Base-by-base conservation (phyloP, 2,113 vertebrate species). In the Siniperca chuatsi region DNA sequence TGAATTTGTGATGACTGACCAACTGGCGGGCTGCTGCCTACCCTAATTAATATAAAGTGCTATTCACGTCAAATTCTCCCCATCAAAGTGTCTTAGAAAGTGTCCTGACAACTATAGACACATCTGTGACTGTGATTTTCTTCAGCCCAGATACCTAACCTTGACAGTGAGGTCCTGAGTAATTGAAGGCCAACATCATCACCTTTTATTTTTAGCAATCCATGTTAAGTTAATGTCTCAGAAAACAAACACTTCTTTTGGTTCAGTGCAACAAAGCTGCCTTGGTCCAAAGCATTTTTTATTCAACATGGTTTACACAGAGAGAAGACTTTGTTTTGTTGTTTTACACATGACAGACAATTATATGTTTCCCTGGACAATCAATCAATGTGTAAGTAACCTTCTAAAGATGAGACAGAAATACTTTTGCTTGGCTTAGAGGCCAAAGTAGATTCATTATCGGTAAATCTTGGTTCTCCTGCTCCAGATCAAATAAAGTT, bases 21-120 rank as follows among this genome's bases (percentile, higher is more conserved):
- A 33, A 68, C 25, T 46, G 73, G 25, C 8, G 0, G 18, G 44
- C 78, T 50, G 69, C 55, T 57, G 55, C 61, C 40, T 48, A 40
- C 46, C 4, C 52, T 74, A 15, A 48, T 72, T 57, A 60, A 42
- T 48, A 48, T 72, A 35, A 87, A 72, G 40, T 66, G 50, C 25
- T 18, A 1, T 52, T 37, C 77, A 65, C 40, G 3, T 73, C 23
- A 9, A 21, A 15, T 23, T 50, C 9, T 67, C 18, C 58, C 70
- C 40, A 23, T 76, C 50, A 42, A 55, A 81, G 52, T 8, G 42
- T 65, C 33, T 18, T 15, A 25, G 46, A 37, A 1, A n/a, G 8
- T 9, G n/a, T 71, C n/a, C 29, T 44, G 44, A 70, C 52, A 8
- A 4, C 65, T 23, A 35, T 7, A 18, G 25, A 46, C 13, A 73